Percentiles rank a stretch among this genome's conserved stretches.
These are phyloP conservation scores for Scolopax rusticola DNA, from an alignment of 2,797 vertebrate species.

Conservation along the genomic window DNA sequence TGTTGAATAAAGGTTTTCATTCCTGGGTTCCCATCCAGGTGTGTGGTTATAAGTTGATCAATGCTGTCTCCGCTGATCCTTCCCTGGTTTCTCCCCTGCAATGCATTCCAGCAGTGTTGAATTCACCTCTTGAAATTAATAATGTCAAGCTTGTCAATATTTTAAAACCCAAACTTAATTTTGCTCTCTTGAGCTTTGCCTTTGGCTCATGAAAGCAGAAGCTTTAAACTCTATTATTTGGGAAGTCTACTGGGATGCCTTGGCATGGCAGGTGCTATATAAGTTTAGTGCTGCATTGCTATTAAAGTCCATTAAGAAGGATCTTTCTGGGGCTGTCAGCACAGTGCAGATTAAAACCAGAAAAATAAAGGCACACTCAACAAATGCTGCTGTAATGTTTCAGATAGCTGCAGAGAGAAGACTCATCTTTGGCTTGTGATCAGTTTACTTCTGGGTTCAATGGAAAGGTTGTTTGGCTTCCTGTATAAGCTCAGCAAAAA, in stretches of 20 bases:
- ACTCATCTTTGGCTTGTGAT: conserved; percentile 46
- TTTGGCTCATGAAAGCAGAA: conserved; percentile 60
- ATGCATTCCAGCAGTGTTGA: conserved; percentile 21
- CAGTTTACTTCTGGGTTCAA: conserved; percentile 47
- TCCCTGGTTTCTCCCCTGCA: neutral
- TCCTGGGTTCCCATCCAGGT: neutral
- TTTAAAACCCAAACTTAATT: conserved; percentile 60
- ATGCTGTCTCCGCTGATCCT: neutral
- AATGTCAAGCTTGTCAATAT: conserved; percentile 57
- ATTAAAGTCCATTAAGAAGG: conserved; percentile 62
- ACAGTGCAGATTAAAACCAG: conserved; percentile 59
- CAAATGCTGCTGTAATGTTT: conserved; percentile 44
- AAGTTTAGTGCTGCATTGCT: conserved; percentile 47
- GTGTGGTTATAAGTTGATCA: neutral
- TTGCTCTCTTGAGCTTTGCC: conserved; percentile 45
- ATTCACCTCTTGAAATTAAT: conserved; percentile 58
- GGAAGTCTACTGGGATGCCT: conserved; percentile 52
- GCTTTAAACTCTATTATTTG: conserved; percentile 65
- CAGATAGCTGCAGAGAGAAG: conserved; percentile 18
- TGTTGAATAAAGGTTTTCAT: neutral
- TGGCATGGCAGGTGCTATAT: conserved; percentile 57
- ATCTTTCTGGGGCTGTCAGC: conserved; percentile 63
- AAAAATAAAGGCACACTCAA: conserved; percentile 50
- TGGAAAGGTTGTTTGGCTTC: conserved; percentile 51
- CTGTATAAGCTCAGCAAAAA: neutral